Evolutionary conservation across 2,113 vertebrate genomes (phyloP), one percentile per base, ranked within the genome.

Genomic region (Galemys pyrenaicus): DNA sequence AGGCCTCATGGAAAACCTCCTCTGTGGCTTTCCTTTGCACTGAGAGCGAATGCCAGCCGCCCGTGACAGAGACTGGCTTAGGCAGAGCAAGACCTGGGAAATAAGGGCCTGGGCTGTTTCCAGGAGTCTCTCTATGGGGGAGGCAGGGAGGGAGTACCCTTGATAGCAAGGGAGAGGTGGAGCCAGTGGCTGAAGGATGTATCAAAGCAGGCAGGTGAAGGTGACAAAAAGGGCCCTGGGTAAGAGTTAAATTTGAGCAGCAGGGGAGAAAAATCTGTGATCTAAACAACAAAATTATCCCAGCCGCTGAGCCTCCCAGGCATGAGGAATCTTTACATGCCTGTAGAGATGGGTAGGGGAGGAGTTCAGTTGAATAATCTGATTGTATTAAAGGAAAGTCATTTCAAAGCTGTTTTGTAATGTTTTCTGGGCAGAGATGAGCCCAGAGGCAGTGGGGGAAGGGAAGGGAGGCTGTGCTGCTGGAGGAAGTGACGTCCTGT

Each of bases 321-420:
- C 54, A 83, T 58, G 77, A 87, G 58, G 11, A 41, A 62, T 86
- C 79, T 92, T 87, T 73, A 60, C 39, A 8, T 68, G 75, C 71
- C 73, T 89, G 4, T 46, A 58, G 84, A 92, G 85, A 80, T 11
- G 7, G 49, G 26, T 67, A 67, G 35, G 54, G 49, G 92, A 89
- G 60, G 54, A 77, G 22, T 56, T 71, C 74, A 64, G 84, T 73
- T 24, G 12, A 83, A 90, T 62, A 51, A 84, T 92, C 82, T 85
- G 80, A 87, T 89, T 74, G 46, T 83, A 85, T 87, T 87, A 58
- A 93, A 91, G 87, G 64, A 65, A 94, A 87, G 70, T 70, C 41
- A 96, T 94, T 93, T 96, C 26, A 51, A 79, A 67, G 37, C 74
- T 51, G 49, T 71, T 56, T 64, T 68, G 78, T 71, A n/a, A 81